These are phyloP conservation scores for Pyrochroa serraticornis DNA, from an alignment of 2,888 invertebrate species.

Conservation along the genomic window DNA sequence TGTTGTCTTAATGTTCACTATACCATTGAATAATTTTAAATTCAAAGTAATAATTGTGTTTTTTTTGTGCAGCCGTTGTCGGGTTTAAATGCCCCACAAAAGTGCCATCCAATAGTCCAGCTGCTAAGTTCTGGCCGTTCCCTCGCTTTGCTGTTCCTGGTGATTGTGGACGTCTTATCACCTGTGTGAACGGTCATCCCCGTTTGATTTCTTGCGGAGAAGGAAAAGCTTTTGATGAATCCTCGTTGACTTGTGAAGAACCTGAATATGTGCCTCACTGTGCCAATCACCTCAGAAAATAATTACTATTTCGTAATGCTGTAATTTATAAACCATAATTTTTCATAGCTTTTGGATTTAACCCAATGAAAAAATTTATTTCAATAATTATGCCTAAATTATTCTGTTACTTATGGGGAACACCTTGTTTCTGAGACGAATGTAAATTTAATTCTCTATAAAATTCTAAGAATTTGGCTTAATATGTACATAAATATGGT, in stretches of 20 bases:
- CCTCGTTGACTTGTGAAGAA: conserved; percentile 83
- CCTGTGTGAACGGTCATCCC: conserved; percentile 89
- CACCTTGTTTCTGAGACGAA: too few species aligned
- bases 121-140: conserved; percentile 91
- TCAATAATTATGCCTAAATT: too few species aligned
- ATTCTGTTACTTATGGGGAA: too few species aligned
- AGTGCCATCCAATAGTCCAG: conserved; percentile 77
- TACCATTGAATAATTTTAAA: too few species aligned
- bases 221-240: conserved; percentile 85
- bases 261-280: conserved; percentile 63
- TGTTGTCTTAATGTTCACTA: too few species aligned
- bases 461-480: too few species aligned
- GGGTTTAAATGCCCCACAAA: conserved; percentile 92
- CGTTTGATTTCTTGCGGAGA: conserved; percentile 87
- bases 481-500: too few species aligned
- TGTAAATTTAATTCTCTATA: too few species aligned
- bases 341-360: too few species aligned
- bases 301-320: conserved; percentile 5
- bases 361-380: too few species aligned
- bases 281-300: conserved; percentile 49
- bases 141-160: conserved; percentile 89
- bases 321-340: too few species aligned
- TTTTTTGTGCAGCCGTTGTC: conserved; percentile 71
- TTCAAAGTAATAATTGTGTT: background rate
- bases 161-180: conserved; percentile 85